Evolutionary conservation across 2,113 vertebrate genomes (phyloP), one percentile per base, ranked within the genome.

Genomic region (Menidia beryllina): DNA sequence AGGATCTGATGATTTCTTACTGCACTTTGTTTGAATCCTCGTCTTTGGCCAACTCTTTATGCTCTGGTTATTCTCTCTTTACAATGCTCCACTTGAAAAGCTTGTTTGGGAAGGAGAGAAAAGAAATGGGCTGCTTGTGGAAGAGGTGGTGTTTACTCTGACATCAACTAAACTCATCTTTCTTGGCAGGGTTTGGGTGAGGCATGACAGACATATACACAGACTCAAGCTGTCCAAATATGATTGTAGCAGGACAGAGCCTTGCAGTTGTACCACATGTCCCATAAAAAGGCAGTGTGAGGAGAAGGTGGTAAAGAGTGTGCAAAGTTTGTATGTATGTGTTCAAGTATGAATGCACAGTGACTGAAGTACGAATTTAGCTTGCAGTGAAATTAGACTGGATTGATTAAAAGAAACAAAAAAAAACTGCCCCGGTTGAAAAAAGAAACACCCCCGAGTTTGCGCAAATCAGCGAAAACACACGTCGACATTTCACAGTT

Each of bases 151-250:
- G 90, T 91, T 86, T 88, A 82, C 79, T 77, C 59, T 71, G 77
- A 75, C 58, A 72, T 88, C 86, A 87, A 85, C 90, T 87, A 82
- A 88, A 91, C 88, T 90, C 87, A 89, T 92, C 87, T 85, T 86
- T 91, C 86, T 87, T 88, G 83, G 85, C 88, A 77, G 72, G 76
- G 79, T 88, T 89, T 88, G 75, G 82, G 82, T 85, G 85, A 84
- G 62, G 76, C 86, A 75, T 91, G 89, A 92, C 91, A 91, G 92
- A 88, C 86, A 59, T 91, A 86, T 90, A 92, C 87, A 93, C 89
- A 85, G 75, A 90, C 80, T 81, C 92, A 93, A 94, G 92, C 91
- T 94, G 93, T 93, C 87, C 75, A 94, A 93, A 93, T 90, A 93
- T 71, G 75, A 89, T 74, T 51, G 62, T 60, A 76, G 75, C 10